Percentiles rank a stretch among this genome's conserved stretches.
Evolutionary conservation across 1,140 invertebrate species (phyloP).

Genomic region (Adelges cooleyi): DNA sequence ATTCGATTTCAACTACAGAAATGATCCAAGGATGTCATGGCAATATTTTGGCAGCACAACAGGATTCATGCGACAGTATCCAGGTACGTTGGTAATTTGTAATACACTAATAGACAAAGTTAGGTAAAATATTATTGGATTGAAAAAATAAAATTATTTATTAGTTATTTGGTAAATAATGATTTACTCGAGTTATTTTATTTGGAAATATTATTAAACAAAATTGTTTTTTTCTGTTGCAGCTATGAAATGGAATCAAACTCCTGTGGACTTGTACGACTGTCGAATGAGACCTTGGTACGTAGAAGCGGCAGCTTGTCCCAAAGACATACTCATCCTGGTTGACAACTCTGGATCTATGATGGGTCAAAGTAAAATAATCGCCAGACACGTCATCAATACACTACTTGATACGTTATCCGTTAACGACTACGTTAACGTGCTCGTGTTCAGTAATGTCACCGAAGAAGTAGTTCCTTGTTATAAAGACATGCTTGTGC

Average conservation of each 20-base stretch:
- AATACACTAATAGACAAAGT: too few species aligned
- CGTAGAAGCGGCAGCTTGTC: constrained; percentile 90
- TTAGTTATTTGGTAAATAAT: not conserved
- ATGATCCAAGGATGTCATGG: constrained; percentile 82
- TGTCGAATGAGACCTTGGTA: constrained; percentile 84
- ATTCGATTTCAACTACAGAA: constrained; percentile 76
- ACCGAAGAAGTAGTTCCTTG: constrained; percentile 72
- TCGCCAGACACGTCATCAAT: constrained; percentile 85
- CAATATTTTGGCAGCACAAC: constrained; percentile 94
- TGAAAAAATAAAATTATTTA: too few species aligned
- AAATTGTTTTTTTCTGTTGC: constrained; percentile 31
- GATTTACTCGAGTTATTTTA: not conserved
- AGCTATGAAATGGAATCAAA: constrained; percentile 53
- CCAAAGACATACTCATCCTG: constrained; percentile 88
- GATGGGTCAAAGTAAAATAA: constrained; percentile 83
- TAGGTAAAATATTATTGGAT: too few species aligned
- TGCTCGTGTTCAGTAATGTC: constrained; percentile 72
- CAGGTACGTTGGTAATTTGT: too few species aligned
- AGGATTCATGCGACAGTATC: constrained; percentile 91
- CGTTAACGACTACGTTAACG: constrained; percentile 97
- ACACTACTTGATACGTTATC: constrained; percentile 94
- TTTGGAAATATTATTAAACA: too few species aligned
- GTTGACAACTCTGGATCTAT: constrained; percentile 94
- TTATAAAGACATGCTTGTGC: constrained; percentile 73
- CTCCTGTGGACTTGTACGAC: constrained; percentile 73